A percentile compares a stretch with the other conserved stretches of the same genome.
phyloP scores from a whole-genome alignment of 2,888 invertebrate species.

The Microchrysa polita region DNA sequence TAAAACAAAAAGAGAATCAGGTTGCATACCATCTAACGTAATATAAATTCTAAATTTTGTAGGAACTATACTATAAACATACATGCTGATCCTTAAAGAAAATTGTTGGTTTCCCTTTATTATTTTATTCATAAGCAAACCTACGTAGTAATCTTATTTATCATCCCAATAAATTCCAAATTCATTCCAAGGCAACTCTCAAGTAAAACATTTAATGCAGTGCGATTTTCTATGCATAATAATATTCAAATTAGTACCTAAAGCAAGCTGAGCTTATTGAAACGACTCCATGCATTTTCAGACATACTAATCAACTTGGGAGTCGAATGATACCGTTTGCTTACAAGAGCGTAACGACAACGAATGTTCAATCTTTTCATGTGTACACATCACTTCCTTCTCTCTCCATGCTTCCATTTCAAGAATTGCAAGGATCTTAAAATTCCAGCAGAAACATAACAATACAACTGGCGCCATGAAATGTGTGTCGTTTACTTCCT shows the following conservation, averaged over 20 bases:
- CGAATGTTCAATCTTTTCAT: background rate
- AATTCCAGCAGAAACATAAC: background rate
- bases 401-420: background rate
- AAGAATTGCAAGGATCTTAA: background rate
- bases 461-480: conserved; percentile 31
- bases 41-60: too few relatives aligned
- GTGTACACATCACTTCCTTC: background rate
- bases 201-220: too few relatives aligned
- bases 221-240: too few relatives aligned
- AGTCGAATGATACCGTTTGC: background rate
- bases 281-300: conserved; percentile 1
- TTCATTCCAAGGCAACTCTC: too few relatives aligned
- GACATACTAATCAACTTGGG: background rate
- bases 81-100: too few relatives aligned
- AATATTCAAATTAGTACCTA: conserved; percentile 10
- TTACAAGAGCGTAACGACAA: background rate
- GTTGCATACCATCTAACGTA: too few relatives aligned
- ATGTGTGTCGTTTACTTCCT: background rate
- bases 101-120: too few relatives aligned
- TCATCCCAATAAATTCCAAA: too few relatives aligned
- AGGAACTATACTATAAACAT: too few relatives aligned
- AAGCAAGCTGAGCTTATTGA: background rate
- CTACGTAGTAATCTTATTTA: too few relatives aligned
- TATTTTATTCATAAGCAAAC: too few relatives aligned
- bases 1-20: too few relatives aligned